phyloP scores from a whole-genome alignment of 2,797 vertebrate species.

The Squalus acanthias region DNA sequence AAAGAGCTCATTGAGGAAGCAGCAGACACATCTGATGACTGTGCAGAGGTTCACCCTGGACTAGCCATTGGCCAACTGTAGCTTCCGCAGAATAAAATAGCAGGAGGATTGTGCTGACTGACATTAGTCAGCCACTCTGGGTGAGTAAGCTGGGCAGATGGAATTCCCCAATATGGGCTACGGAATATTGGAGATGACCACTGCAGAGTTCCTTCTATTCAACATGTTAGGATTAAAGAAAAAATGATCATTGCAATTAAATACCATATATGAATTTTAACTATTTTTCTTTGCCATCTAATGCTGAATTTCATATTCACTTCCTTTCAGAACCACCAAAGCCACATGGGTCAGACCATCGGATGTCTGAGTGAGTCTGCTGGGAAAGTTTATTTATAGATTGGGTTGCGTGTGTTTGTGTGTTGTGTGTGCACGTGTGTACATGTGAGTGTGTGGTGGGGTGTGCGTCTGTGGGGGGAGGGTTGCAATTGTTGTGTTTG shows the following conservation, averaged over 20 bases:
- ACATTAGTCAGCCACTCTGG: not conserved
- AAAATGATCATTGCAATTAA: not conserved
- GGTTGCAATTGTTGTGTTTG: no score
- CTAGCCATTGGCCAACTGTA: not conserved
- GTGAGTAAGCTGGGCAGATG: not conserved
- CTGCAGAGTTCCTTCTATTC: not conserved
- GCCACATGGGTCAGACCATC: not conserved
- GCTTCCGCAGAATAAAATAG: not conserved
- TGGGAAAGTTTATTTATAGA: not conserved
- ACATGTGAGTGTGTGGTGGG: no score
- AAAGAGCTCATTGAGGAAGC: not conserved
- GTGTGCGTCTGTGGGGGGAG: not conserved
- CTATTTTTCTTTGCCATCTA: not conserved
- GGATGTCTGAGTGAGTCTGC: not conserved
- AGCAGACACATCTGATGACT: not conserved
- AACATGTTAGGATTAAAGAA: not conserved
- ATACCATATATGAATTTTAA: not conserved
- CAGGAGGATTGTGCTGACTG: not conserved
- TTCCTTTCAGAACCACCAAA: not conserved
- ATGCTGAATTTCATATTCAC: not conserved
- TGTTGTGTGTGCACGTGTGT: not conserved
- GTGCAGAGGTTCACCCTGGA: not conserved
- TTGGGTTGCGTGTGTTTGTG: not conserved
- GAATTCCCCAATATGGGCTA: not conserved
- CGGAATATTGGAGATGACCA: not conserved